Base-by-base conservation (phyloP, 1,140 invertebrate species). In the Nymphalis io region DNA sequence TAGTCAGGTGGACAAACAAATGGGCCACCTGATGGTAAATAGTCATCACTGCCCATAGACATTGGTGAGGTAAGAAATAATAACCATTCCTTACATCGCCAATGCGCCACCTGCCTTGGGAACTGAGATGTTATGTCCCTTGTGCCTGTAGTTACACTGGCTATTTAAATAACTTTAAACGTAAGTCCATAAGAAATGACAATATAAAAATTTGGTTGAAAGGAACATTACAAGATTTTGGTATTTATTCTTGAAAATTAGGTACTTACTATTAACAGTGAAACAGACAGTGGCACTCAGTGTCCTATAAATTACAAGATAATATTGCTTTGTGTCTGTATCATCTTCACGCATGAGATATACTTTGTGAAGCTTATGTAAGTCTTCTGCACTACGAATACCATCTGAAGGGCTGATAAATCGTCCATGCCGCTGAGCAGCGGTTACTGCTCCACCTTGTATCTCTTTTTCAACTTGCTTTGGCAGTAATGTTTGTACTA, bases 271-370 rank as follows among this genome's bases (percentile, higher is more conserved):
- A 83, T 95, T 93, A 61, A 96, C 88, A 80, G 96, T 94, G 51
- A 98, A 92, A 87, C 96, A 97, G 13, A 98, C 89, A 13, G 96
- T 96, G 6, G 96, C 95, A 92, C 95, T 96, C 11, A 96, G 82
- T 8, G 95, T 94, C 75, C 95, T 93, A 85, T 98, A 98, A 18
- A 97, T 94, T 16, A 97, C 90, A 75, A 98, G 90, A 85, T 96
- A 94, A 80, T 95, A 95, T 62, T 94, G 93, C 59, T 94, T 93
- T 40, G 93, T 91, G 70, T 92, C 93, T 18, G 89, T 89, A 67
- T 94, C 92, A 78, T 94, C 85, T 44, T 89, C 87, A 61, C 81
- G 92, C 83, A 94, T 94, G 40, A 96, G 88, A 82, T 94, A 95
- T 23, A 97, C 93, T 92, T 94, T 95, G 13, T 95, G 95, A 53